A percentile compares a stretch with the other conserved stretches of the same genome.
Evolutionary conservation across 2,888 invertebrate species (phyloP).

Genomic region (Tachina grossa): DNA sequence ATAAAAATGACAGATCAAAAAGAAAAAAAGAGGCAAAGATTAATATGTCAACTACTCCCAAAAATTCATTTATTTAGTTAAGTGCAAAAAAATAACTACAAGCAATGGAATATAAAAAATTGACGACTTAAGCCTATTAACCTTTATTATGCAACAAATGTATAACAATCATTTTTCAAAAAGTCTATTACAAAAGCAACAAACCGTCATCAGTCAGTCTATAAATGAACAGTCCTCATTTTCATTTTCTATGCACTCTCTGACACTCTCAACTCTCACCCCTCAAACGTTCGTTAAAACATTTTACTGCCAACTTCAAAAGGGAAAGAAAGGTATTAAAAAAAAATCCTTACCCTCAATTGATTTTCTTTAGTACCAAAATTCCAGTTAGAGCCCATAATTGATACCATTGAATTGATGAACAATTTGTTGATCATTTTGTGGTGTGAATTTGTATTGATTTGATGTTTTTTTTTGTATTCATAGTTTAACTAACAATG

Average conservation of each 20-base stretch:
- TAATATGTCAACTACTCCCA: constrained; percentile 34
- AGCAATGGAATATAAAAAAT: not conserved
- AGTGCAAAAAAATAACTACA: constrained; percentile 2
- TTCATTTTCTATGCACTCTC: not conserved
- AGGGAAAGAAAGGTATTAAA: constrained; percentile 7
- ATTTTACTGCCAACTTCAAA: not conserved
- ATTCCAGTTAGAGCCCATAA: constrained; percentile 43
- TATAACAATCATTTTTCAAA: constrained; percentile 66
- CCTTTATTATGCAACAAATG: constrained; percentile 40
- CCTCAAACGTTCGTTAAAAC: constrained; percentile 11
- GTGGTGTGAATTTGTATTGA: constrained; percentile 53
- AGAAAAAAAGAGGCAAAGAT: constrained; percentile 40
- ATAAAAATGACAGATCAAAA: constrained; percentile 31
- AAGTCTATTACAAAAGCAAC: constrained; percentile 51
- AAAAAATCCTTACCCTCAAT: constrained; percentile 52
- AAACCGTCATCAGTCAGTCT: constrained; percentile 39
- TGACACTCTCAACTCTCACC: constrained; percentile 37
- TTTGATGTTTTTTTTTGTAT: constrained; percentile 16
- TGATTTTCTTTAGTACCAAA: constrained; percentile 26
- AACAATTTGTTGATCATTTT: constrained; percentile 69
- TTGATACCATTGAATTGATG: constrained; percentile 37
- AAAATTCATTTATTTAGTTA: not conserved
- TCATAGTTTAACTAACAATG: constrained; percentile 19
- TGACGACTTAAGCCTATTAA: constrained; percentile 61
- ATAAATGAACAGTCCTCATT: constrained; percentile 35